Evolutionary conservation across 2,797 vertebrate genomes (phyloP).

Genomic region (Coendou prehensilis): DNA sequence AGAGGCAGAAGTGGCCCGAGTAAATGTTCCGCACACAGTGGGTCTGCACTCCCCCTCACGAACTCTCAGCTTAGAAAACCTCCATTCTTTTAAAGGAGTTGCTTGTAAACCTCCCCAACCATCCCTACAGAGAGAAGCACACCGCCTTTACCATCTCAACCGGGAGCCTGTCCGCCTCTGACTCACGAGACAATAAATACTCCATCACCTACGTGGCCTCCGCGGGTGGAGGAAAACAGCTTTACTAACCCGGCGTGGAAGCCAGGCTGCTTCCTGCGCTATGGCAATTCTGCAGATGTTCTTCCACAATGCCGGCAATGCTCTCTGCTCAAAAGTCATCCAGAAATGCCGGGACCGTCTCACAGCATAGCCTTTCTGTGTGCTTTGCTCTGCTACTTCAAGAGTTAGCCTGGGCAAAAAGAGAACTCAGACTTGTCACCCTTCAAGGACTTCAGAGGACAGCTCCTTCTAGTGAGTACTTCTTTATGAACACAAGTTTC

Average conservation of each 20-base stretch:
- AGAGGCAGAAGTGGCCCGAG: not conserved
- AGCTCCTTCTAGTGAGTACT: not conserved
- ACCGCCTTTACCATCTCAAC: constrained; percentile 15
- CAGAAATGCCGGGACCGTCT: not conserved
- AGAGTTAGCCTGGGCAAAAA: not conserved
- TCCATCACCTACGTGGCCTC: constrained; percentile 49
- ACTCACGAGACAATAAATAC: constrained; percentile 2
- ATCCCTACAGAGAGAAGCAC: not conserved
- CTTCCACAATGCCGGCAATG: not conserved
- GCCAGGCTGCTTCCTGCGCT: constrained; percentile 14
- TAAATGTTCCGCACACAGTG: not conserved
- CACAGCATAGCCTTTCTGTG: not conserved
- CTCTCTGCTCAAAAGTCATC: not conserved
- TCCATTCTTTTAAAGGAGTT: not conserved
- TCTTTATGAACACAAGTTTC: not conserved
- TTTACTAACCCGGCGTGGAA: constrained; percentile 30
- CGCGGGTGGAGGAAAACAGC: not conserved
- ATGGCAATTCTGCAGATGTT: constrained; percentile 28
- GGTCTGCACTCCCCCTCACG: not conserved
- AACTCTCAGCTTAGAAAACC: not conserved
- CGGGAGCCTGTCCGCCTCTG: constrained; percentile 52
- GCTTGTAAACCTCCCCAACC: not conserved
- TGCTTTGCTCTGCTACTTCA: not conserved
- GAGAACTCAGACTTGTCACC: constrained; percentile 2
- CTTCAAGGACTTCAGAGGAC: not conserved